phyloP scores from a whole-genome alignment of 2,113 vertebrate genomes.

The Canis aureus region DNA sequence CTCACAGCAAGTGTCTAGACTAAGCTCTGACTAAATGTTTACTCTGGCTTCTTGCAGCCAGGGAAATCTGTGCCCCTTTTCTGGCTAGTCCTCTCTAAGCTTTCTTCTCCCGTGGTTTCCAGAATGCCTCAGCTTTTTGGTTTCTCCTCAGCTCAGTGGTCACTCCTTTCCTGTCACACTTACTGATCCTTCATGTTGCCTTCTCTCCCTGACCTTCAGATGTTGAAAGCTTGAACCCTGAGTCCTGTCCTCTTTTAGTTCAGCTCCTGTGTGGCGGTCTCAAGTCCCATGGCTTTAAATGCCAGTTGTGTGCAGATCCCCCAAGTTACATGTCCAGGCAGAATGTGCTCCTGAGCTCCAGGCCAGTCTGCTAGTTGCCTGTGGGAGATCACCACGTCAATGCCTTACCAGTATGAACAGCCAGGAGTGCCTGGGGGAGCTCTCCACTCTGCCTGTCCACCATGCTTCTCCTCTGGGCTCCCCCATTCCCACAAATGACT shows the following conservation, averaged over 20 bases:
- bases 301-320: neutral
- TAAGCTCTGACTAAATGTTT: neutral
- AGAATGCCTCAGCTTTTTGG: neutral
- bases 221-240: neutral
- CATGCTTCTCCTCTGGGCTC: neutral
- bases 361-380: neutral
- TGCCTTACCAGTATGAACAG: neutral
- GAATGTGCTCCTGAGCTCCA: neutral
- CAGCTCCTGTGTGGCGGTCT: neutral
- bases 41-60: neutral
- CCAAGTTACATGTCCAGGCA: neutral
- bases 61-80: neutral
- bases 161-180: neutral
- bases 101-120: neutral
- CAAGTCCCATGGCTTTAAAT: neutral
- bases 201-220: neutral
- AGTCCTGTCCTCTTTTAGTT: neutral
- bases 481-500: neutral
- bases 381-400: accelerated
- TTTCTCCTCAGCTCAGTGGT: neutral
- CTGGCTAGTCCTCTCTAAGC: neutral
- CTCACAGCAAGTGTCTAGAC: neutral
- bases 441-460: neutral
- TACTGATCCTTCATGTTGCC: neutral
- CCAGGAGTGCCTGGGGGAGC: no score